Evolutionary conservation across 2,113 vertebrate species (phyloP), one percentile per base, ranked within the genome.

Genomic region (Ardeotis arabs): DNA sequence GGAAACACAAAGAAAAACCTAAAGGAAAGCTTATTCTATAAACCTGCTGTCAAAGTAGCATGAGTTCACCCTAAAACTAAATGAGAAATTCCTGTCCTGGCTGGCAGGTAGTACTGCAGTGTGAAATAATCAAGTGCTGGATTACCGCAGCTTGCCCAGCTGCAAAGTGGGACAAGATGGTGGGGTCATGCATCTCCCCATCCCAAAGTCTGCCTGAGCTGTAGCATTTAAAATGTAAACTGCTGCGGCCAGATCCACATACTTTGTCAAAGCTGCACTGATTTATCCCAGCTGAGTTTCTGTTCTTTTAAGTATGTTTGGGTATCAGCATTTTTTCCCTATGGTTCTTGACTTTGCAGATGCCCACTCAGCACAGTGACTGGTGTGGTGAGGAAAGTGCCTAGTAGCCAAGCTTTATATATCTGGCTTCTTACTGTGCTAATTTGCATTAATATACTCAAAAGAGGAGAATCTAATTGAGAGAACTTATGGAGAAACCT

Each of bases 391-490:
- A 74, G 44, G 14, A 14, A 77, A 72, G 33, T 31, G 18, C 25
- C 52, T 25, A 5, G 17, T 5, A 52, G 60, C 45, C 33, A 52
- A 35, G 49, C 7, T 12, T 28, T 37, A 5, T 33, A 9, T 15
- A 5, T 24, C 23, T 49, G 45, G 22, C 25, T 84, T 66, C 70
- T 60, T 39, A 31, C 11, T 39, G 21, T n/a, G 12, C 21, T 45
- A 4, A 19, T 55, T 92, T 14, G 22, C 0, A 0, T 69, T 80
- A 69, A 25, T 4, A 2, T 15, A 10, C 14, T 68, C 0, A 0
- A 21, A 76, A 86, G 58, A 80, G 29, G 16, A 21, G 62, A 89
- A 56, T 53, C 14, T 33, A 24, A 4, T 13, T 16, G n/a, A 76
- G 50, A 80, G 29, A 73, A 53, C 18, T 76, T 14, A 5, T 17